Percentiles rank a stretch among this genome's conserved stretches.
These are phyloP conservation scores for Andrena marginata DNA, from an alignment of 2,888 invertebrate species.

Conservation along the genomic window DNA sequence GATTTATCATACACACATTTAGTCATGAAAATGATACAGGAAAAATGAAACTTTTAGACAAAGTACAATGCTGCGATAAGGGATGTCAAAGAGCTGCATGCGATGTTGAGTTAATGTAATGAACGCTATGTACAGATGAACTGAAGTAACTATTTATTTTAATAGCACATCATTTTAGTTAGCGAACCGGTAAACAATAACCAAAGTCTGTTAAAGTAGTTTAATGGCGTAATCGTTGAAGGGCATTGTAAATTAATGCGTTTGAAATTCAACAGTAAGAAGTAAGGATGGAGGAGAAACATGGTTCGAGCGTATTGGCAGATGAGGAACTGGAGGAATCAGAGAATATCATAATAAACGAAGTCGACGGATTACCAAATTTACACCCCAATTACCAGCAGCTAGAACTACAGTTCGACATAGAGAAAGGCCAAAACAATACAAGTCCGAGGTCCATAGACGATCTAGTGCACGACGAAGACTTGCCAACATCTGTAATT, in stretches of 20 bases:
- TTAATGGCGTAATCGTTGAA: not conserved
- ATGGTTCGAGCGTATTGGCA: conserved; percentile 65
- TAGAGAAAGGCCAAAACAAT: conserved; percentile 75
- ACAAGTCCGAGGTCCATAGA: conserved; percentile 85
- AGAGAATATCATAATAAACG: conserved; percentile 93
- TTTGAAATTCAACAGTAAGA: conserved; percentile 26
- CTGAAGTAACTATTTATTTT: not conserved
- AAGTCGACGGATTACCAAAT: conserved; percentile 94
- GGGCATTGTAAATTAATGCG: conserved; percentile 5
- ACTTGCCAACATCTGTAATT: conserved; percentile 94
- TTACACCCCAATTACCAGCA: conserved; percentile 92
- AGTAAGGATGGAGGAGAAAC: conserved; percentile 79
- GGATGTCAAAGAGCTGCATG: conserved; percentile 21
- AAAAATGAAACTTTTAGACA: conserved; percentile 15
- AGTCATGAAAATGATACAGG: not conserved
- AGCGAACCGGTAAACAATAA: not conserved
- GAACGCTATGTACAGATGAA: conserved; percentile 18
- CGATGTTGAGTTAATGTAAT: conserved; percentile 20
- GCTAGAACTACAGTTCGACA: conserved; percentile 87
- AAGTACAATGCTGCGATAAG: conserved; percentile 3
- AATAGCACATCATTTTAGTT: not conserved
- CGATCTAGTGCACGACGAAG: conserved; percentile 90
- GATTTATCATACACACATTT: conserved; percentile 17
- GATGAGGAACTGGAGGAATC: conserved; percentile 79
- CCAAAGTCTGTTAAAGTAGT: not conserved